A percentile compares a stretch with the other conserved stretches of the same genome.
phyloP scores from a whole-genome alignment of 2,888 invertebrate species.

The Microctonus aethiopoides region DNA sequence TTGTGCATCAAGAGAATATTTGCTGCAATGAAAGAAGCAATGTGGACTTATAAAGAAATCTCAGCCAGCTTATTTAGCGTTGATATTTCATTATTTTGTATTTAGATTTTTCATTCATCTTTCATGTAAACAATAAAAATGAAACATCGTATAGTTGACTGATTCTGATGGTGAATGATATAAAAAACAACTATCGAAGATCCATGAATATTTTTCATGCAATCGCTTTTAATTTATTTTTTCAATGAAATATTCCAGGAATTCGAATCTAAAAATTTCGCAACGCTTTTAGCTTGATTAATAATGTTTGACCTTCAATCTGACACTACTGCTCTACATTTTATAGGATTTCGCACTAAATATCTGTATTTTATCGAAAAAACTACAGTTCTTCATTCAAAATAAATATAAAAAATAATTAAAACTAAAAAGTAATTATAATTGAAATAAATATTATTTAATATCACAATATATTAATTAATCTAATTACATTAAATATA shows the following conservation, averaged over 20 bases:
- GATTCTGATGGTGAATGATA: neutral
- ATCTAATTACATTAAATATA: too few species aligned
- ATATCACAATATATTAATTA: neutral
- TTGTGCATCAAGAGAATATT: neutral
- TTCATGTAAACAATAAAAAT: neutral
- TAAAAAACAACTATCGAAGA: neutral
- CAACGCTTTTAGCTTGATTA: conserved; percentile 4
- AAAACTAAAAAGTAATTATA: neutral
- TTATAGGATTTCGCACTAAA: too few species aligned
- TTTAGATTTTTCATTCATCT: neutral
- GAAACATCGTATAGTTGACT: neutral
- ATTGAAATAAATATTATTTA: neutral
- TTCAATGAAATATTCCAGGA: neutral
- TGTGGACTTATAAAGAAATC: neutral
- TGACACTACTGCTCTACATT: neutral
- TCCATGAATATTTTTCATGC: neutral
- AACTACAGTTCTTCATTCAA: too few species aligned
- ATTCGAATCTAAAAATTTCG: neutral
- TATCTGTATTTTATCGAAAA: too few species aligned
- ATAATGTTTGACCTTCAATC: neutral
- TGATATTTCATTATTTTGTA: neutral
- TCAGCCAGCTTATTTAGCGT: neutral
- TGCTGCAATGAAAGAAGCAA: neutral
- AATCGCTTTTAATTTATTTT: neutral
- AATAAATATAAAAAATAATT: neutral